Evolutionary conservation across 2,888 invertebrate genomes (phyloP).

Genomic region (Venusia cambrica): DNA sequence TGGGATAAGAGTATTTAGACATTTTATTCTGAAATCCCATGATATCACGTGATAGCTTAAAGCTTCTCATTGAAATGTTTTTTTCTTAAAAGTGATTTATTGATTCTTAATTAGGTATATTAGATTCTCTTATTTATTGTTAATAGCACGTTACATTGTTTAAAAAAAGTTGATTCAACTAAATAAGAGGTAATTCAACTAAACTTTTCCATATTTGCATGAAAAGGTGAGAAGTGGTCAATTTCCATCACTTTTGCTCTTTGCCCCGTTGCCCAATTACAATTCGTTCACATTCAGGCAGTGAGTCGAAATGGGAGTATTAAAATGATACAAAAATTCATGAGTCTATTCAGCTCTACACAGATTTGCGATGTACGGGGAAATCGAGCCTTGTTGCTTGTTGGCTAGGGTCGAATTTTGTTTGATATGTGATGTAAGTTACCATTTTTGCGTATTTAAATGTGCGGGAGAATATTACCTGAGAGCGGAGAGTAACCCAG

Average conservation of each 20-base stretch:
- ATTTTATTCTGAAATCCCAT: too few species aligned
- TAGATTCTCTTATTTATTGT: too few species aligned
- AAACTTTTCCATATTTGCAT: conserved; percentile 9
- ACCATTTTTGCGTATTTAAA: conserved; percentile 34
- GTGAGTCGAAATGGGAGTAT: conserved; percentile 38
- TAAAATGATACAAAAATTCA: conserved; percentile 40
- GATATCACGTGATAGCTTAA: too few species aligned
- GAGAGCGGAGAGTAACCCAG: conserved; percentile 60
- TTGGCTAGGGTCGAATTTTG: conserved; percentile 27
- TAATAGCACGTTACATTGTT: too few species aligned
- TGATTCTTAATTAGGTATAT: too few species aligned
- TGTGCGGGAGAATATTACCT: conserved; percentile 49
- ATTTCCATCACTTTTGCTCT: conserved; percentile 26
- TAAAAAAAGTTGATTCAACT: too few species aligned
- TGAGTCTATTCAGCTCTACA: conserved; percentile 19
- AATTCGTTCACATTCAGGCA: conserved; percentile 38
- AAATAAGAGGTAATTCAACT: conserved; percentile 1
- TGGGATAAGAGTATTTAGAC: too few species aligned
- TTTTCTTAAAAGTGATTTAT: too few species aligned
- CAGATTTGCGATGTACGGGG: conserved; percentile 8
- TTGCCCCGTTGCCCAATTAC: conserved; percentile 36
- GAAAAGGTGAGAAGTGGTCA: conserved; percentile 11
- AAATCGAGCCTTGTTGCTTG: conserved; percentile 5
- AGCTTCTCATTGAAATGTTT: too few species aligned
- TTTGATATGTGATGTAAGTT: conserved; percentile 16